A percentile compares a stretch with the other conserved stretches of the same genome.
Conservation (phyloP, 2,113 vertebrate genomes). For the Kryptolebias marmoratus region DNA sequence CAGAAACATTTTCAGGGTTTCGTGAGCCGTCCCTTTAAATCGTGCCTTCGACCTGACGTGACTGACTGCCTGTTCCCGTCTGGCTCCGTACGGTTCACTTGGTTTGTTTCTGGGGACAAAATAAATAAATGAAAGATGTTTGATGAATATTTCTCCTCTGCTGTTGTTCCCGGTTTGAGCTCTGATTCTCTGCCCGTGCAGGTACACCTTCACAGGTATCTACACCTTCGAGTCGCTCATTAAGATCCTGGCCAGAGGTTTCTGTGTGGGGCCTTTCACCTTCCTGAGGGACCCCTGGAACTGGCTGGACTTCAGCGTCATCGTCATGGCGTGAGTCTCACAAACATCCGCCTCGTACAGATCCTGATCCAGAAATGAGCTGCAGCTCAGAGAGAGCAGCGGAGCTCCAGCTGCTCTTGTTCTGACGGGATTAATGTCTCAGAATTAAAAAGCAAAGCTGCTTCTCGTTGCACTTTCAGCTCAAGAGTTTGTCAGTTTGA, state of each 20-base stretch:
- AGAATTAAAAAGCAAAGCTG: conserved; percentile 22
- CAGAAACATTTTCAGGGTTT: too few species aligned
- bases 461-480: not conserved
- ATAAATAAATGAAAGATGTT: conserved; percentile 50
- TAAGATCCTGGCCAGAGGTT: conserved; percentile 96
- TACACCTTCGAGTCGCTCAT: conserved; percentile 98
- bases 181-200: conserved; percentile 57
- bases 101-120: conserved; percentile 41
- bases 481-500: too few species aligned
- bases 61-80: conserved; percentile 4
- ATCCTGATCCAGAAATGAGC: not conserved
- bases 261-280: conserved; percentile 95
- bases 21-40: too few species aligned
- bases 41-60: not conserved
- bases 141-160: not conserved
- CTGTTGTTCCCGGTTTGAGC: not conserved
- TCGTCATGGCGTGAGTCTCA: conserved; percentile 97
- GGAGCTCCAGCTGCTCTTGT: not conserved
- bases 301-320: conserved; percentile 98
- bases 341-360: not conserved
- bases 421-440: conserved; percentile 32
- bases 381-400: not conserved
- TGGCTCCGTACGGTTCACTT: conserved; percentile 18
- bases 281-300: conserved; percentile 99
- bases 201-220: conserved; percentile 98